A percentile compares a stretch with the other conserved stretches of the same genome.
phyloP scores from a whole-genome alignment of 2,113 vertebrate genomes.

The Rattus norvegicus region GRCr8 NC_086028.1:14544501-14545000 shows the following conservation, averaged over 20 bases:
- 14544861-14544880: neutral
- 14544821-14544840: neutral
- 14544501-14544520: neutral
- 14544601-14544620: constrained; percentile 88
- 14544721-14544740: neutral
- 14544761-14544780: neutral
- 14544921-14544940: too few relatives aligned
- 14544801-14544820: neutral
- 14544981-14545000: neutral
- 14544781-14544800: neutral
- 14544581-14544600: constrained; percentile 85
- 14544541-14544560: too few relatives aligned
- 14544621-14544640: neutral
- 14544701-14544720: neutral
- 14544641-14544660: neutral
- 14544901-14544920: neutral
- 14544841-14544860: neutral
- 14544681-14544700: neutral
- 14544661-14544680: neutral
- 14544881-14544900: neutral
- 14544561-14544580: neutral
- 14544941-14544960: neutral
- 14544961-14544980: neutral
- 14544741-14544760: neutral
- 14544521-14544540: neutral